Percentiles rank a stretch among this genome's conserved stretches.
Evolutionary conservation across 2,888 invertebrate genomes (phyloP).

Genomic region (Plagiodera versicolora): DNA sequence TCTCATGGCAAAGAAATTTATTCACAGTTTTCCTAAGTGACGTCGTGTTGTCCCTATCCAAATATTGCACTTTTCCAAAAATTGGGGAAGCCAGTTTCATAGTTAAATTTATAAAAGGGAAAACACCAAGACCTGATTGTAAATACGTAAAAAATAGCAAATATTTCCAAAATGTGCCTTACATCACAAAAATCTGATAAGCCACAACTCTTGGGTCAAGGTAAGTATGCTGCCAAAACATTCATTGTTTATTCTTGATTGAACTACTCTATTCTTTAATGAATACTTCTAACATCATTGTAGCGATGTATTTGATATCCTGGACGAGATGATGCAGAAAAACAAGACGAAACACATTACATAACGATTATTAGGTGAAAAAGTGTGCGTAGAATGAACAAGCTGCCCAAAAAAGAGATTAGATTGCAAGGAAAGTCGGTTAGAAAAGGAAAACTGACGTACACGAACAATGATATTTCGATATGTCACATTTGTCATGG

Average conservation of each 20-base stretch:
- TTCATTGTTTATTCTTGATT: background rate
- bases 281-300: background rate
- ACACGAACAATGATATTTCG: background rate
- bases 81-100: background rate
- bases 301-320: too few relatives aligned
- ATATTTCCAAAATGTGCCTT: background rate
- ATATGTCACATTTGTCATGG: background rate
- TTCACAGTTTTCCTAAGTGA: slow-evolving; percentile 5
- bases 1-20: background rate
- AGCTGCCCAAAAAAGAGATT: too few relatives aligned
- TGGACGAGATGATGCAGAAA: too few relatives aligned
- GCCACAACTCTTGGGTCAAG: background rate
- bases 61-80: slow-evolving; percentile 6
- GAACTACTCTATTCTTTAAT: background rate
- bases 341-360: too few relatives aligned
- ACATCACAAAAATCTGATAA: background rate
- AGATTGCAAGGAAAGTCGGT: too few relatives aligned
- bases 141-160: background rate
- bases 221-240: slow-evolving; percentile 13
- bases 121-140: slow-evolving; percentile 5
- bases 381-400: too few relatives aligned
- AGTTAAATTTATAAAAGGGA: background rate
- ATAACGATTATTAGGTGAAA: too few relatives aligned
- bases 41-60: background rate
- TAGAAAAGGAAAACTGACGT: too few relatives aligned